phyloP scores from a whole-genome alignment of 2,888 invertebrate species.

The Tinea trinotella region DNA sequence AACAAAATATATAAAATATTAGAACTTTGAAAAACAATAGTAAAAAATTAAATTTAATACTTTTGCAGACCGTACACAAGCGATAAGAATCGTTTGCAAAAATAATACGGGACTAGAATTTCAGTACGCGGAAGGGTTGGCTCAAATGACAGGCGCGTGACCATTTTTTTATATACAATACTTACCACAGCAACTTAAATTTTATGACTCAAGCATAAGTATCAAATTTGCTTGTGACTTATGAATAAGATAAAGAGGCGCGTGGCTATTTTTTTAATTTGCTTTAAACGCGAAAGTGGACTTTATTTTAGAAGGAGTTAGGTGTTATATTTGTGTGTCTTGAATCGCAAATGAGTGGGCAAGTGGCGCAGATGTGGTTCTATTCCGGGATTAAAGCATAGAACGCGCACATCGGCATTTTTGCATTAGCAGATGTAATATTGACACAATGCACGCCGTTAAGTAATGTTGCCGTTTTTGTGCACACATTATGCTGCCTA shows the following conservation, averaged over 20 bases:
- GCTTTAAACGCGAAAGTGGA: not conserved
- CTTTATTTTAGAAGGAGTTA: not conserved
- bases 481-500: not conserved
- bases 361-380: slow-evolving; percentile 17
- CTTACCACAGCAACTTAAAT: no score
- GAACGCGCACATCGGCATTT: not conserved
- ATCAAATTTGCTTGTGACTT: no score
- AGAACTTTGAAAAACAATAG: no score
- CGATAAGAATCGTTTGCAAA: slow-evolving; percentile 28
- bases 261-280: slow-evolving; percentile 27
- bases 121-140: slow-evolving; percentile 51
- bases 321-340: not conserved
- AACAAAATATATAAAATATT: no score
- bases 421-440: slow-evolving; percentile 6
- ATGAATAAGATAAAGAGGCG: no score
- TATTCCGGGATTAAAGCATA: slow-evolving; percentile 11
- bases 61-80: slow-evolving; percentile 34
- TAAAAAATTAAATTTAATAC: no score
- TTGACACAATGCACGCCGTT: not conserved
- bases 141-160: slow-evolving; percentile 52
- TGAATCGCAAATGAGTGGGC: not conserved
- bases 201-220: no score
- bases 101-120: slow-evolving; percentile 36
- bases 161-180: slow-evolving; percentile 18
- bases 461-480: not conserved